phyloP scores from a whole-genome alignment of 1,140 invertebrate species.

The Plodia interpunctella region DNA sequence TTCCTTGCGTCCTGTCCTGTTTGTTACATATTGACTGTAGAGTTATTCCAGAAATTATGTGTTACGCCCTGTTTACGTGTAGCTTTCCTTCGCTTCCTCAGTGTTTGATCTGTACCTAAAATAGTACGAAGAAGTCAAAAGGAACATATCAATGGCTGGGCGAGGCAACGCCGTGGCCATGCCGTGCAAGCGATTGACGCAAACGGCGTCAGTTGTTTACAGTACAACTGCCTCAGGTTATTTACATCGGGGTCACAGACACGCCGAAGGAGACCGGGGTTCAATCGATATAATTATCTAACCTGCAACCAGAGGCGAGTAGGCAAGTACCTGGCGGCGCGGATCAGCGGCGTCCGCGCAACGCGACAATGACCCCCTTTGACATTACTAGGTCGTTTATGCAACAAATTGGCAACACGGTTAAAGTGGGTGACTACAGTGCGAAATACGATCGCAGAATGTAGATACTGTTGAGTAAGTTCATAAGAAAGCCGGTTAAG shows the following conservation, averaged over 20 bases:
- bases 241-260: constrained; percentile 76
- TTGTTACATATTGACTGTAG: too few relatives aligned
- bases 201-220: constrained; percentile 69
- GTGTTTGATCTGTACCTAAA: constrained; percentile 31
- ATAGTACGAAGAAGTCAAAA: constrained; percentile 37
- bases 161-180: constrained; percentile 31
- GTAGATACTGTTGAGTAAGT: constrained; percentile 58
- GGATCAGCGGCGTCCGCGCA: constrained; percentile 27
- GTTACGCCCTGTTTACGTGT: constrained; percentile 8
- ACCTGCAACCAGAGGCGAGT: constrained; percentile 43
- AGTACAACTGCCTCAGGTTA: constrained; percentile 66
- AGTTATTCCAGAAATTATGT: neutral
- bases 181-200: constrained; percentile 60
- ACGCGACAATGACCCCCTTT: constrained; percentile 70
- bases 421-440: constrained; percentile 53
- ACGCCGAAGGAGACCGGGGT: constrained; percentile 62
- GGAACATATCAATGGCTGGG: constrained; percentile 49
- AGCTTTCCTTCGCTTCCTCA: constrained; percentile 21
- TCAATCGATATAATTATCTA: constrained; percentile 68
- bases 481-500: constrained; percentile 31
- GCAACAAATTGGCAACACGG: constrained; percentile 53
- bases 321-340: constrained; percentile 33
- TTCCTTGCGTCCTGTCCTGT: neutral
- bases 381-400: constrained; percentile 68
- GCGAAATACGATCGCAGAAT: constrained; percentile 30